Conservation (phyloP, 2,888 invertebrate genomes). For the Merodon equestris region DNA sequence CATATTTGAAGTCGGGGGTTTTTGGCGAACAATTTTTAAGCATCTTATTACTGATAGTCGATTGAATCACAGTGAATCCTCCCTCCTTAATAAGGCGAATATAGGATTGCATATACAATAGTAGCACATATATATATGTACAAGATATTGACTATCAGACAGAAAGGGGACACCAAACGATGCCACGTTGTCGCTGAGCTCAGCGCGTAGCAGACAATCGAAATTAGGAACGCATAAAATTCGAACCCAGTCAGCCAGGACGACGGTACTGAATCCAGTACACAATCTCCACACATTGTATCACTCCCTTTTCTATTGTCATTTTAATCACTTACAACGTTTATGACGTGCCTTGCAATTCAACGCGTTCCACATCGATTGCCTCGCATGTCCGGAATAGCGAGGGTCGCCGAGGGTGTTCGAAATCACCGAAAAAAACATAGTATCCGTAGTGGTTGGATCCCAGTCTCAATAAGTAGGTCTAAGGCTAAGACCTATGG, state of each 20-base stretch:
- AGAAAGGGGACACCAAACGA: constrained; percentile 33
- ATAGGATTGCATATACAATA: background rate
- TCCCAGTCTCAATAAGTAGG: background rate
- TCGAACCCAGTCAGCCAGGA: constrained; percentile 28
- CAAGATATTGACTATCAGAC: constrained; percentile 33
- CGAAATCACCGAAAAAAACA: constrained; percentile 41
- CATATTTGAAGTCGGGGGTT: background rate
- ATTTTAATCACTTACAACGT: constrained; percentile 66
- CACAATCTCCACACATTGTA: too few relatives aligned
- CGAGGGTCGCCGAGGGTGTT: constrained; percentile 20
- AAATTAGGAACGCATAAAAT: constrained; percentile 57
- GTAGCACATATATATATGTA: background rate
- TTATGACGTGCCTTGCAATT: constrained; percentile 59
- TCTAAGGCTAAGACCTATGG: constrained; percentile 6
- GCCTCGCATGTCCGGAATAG: background rate
- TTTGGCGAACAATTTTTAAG: constrained; percentile 48
- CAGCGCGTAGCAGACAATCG: constrained; percentile 38
- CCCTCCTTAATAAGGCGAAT: background rate
- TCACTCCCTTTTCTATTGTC: constrained; percentile 41
- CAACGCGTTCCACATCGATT: constrained; percentile 21
- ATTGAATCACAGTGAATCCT: constrained; percentile 35
- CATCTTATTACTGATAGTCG: constrained; percentile 53
- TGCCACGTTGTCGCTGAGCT: constrained; percentile 18
- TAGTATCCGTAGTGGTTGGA: too few relatives aligned
- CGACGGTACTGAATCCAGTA: constrained; percentile 40